These are phyloP conservation scores for Malacoraja senta DNA, from an alignment of 2,797 vertebrate genomes.

Conservation along the genomic window DNA sequence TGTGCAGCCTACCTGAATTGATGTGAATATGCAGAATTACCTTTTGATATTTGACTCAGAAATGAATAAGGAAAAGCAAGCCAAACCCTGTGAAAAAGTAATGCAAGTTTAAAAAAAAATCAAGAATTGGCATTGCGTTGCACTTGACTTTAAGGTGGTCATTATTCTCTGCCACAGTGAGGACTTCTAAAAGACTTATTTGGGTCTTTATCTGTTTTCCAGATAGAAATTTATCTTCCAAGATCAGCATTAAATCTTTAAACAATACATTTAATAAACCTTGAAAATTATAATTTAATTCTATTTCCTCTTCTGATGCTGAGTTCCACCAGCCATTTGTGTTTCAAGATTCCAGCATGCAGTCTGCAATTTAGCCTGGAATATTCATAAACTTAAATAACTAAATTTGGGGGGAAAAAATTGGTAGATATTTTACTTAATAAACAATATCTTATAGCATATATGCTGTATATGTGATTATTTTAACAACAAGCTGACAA, in stretches of 20 bases:
- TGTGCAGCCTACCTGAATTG: neutral
- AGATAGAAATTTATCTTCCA: neutral
- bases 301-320: neutral
- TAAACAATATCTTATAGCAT: neutral
- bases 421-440: neutral
- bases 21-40: neutral
- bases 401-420: neutral
- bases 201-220: neutral
- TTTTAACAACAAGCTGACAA: neutral
- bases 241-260: neutral
- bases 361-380: neutral
- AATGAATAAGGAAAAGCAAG: neutral
- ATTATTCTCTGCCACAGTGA: too few relatives aligned
- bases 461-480: neutral
- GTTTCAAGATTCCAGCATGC: too few relatives aligned
- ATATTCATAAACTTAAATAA: neutral
- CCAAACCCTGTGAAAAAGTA: neutral
- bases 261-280: too few relatives aligned
- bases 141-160: too few relatives aligned
- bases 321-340: too few relatives aligned
- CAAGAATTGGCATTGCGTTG: neutral
- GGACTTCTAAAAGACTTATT: neutral
- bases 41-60: neutral
- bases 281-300: too few relatives aligned
- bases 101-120: neutral